Percentiles rank a stretch among this genome's conserved stretches.
Conservation (phyloP, 1,140 invertebrate species). For the Diachasmimorpha longicaudata region DNA sequence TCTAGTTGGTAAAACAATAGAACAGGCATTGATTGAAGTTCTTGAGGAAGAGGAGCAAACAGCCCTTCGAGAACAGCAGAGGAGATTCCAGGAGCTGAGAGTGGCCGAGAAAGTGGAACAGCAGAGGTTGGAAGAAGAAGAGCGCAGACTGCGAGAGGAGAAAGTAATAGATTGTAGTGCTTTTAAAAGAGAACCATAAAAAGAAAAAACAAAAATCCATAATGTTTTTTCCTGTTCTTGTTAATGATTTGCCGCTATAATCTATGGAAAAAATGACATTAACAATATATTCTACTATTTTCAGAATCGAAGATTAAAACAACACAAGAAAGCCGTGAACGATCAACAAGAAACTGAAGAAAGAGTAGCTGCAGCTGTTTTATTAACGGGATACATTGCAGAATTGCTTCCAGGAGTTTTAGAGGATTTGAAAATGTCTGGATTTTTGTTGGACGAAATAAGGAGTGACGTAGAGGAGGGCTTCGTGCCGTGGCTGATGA, state of each 20-base stretch:
- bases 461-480: slow-evolving; percentile 77
- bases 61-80: slow-evolving; percentile 76
- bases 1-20: slow-evolving; percentile 85
- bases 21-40: slow-evolving; percentile 85
- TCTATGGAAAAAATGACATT: too few relatives aligned
- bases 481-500: slow-evolving; percentile 88
- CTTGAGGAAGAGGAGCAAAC: slow-evolving; percentile 80
- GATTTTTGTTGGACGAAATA: slow-evolving; percentile 76
- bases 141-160: slow-evolving; percentile 69
- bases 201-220: too few relatives aligned
- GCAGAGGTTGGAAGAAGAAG: slow-evolving; percentile 75
- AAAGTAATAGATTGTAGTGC: too few relatives aligned
- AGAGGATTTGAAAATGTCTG: slow-evolving; percentile 77
- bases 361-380: slow-evolving; percentile 79
- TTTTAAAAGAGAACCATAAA: too few relatives aligned
- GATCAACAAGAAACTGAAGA: slow-evolving; percentile 76
- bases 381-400: slow-evolving; percentile 83
- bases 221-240: too few relatives aligned
- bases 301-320: slow-evolving; percentile 65
- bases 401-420: slow-evolving; percentile 84
- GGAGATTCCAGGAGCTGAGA: slow-evolving; percentile 77
- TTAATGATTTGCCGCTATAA: too few relatives aligned
- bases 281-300: background rate
- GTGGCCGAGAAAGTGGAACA: slow-evolving; percentile 81
- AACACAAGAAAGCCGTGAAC: slow-evolving; percentile 64